These are phyloP conservation scores for Diprion similis DNA, from an alignment of 1,140 invertebrate species.

Conservation along the genomic window DNA sequence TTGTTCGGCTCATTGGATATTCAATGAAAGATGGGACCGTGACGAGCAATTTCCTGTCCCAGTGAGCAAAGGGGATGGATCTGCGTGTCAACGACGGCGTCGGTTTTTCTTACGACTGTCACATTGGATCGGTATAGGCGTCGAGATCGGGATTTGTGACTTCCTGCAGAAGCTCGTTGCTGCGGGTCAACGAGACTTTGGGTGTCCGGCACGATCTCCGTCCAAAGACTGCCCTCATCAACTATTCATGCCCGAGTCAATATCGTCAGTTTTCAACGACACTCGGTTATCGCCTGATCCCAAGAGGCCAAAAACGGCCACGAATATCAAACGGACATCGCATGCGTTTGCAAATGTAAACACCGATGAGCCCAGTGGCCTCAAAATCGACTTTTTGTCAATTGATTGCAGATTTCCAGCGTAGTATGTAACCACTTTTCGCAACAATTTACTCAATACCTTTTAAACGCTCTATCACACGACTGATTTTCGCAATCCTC, in stretches of 20 bases:
- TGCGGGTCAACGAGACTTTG: background rate
- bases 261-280: background rate
- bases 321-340: background rate
- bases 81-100: background rate
- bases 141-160: background rate
- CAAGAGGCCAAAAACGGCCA: background rate
- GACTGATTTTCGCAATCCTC: too few relatives aligned
- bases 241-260: background rate
- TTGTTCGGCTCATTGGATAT: conserved; percentile 1
- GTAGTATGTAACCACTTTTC: too few relatives aligned
- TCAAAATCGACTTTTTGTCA: too few relatives aligned
- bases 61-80: background rate
- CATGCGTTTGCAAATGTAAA: too few relatives aligned
- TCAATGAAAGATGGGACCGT: background rate
- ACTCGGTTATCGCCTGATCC: background rate
- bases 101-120: background rate
- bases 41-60: background rate
- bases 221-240: background rate
- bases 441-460: too few relatives aligned
- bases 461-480: too few relatives aligned
- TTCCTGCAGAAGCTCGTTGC: background rate
- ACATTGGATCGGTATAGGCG: background rate
- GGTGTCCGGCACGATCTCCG: too few relatives aligned
- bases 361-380: too few relatives aligned
- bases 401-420: too few relatives aligned